These are phyloP conservation scores for Peromyscus eremicus DNA, from an alignment of 2,797 vertebrate genomes.

Conservation along the genomic window DNA sequence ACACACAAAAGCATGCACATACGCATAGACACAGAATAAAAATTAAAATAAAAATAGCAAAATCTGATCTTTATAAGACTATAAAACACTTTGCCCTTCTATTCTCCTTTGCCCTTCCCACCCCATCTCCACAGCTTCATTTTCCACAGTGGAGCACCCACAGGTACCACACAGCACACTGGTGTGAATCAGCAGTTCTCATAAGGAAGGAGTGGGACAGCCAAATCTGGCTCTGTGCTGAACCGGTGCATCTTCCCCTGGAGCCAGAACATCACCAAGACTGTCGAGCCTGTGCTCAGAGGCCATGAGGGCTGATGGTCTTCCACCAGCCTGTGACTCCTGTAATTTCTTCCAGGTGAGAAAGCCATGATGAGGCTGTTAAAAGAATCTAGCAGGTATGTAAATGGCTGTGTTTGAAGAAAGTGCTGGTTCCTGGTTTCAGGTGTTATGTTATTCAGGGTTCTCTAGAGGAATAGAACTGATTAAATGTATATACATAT, in stretches of 20 bases:
- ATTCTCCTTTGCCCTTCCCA: no score
- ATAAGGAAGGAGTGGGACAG: neutral
- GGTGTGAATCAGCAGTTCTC: neutral
- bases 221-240: neutral
- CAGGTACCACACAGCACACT: neutral
- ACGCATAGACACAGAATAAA: neutral
- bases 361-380: neutral
- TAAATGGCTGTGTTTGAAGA: neutral
- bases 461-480: neutral
- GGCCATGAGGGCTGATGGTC: neutral
- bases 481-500: neutral
- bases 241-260: accelerated
- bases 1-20: neutral
- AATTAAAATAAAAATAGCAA: neutral
- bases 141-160: neutral
- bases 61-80: neutral
- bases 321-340: neutral
- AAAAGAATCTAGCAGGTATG: neutral
- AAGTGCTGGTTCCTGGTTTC: neutral
- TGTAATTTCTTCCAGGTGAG: neutral
- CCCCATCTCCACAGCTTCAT: neutral
- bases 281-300: neutral
- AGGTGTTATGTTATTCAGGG: neutral
- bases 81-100: neutral
- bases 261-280: neutral